These are phyloP conservation scores for Sitobion miscanthi DNA, from an alignment of 1,140 invertebrate species.

Conservation along the genomic window DNA sequence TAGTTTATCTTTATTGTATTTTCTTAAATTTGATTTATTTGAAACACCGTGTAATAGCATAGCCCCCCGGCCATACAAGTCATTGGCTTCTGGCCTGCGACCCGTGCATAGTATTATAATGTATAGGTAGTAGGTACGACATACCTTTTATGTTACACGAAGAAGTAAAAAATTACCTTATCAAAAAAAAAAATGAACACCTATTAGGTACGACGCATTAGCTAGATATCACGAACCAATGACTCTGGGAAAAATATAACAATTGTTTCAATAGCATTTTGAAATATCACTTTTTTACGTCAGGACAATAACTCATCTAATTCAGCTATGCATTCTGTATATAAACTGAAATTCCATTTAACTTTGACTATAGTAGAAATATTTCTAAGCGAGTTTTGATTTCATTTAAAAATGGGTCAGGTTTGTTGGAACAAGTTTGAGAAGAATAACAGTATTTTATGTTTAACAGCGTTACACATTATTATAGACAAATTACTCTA, in stretches of 20 bases:
- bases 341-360: background rate
- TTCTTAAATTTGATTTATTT: conserved; percentile 52
- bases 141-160: background rate
- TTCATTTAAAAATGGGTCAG: conserved; percentile 13
- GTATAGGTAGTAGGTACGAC: background rate
- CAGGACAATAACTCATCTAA: background rate
- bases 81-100: conserved; percentile 44
- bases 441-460: conserved; percentile 20
- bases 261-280: conserved; percentile 31
- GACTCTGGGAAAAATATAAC: background rate
- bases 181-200: conserved; percentile 36
- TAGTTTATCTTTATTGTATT: conserved; percentile 43
- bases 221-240: background rate
- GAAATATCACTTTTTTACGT: conserved; percentile 19
- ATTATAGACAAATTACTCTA: background rate
- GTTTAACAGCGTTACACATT: background rate
- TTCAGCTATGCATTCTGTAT: background rate
- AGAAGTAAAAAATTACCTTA: conserved; percentile 15
- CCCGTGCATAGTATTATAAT: conserved; percentile 14
- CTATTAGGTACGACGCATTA: conserved; percentile 35
- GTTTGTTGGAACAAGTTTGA: conserved; percentile 8
- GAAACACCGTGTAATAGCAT: conserved; percentile 42
- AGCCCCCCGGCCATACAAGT: conserved; percentile 37
- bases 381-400: background rate
- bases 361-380: background rate